Base-by-base conservation (phyloP, 2,113 vertebrate species). In the Anas platyrhynchos region DNA sequence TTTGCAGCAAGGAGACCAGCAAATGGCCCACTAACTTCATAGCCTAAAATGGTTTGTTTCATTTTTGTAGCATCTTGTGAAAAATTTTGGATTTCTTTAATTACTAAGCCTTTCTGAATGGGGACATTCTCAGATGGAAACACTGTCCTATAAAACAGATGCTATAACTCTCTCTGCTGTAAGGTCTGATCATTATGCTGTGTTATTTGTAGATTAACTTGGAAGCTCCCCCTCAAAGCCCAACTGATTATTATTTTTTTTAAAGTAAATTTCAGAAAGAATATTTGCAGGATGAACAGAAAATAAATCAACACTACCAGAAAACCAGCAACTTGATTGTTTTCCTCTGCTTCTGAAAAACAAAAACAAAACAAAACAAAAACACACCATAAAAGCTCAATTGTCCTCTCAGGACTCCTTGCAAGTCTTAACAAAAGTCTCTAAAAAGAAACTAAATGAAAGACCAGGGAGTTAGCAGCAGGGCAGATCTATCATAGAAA, bases 401-500 rank as follows among this genome's bases (percentile, higher is more conserved):
- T 94, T 94, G 94, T 96, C 65, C 97, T 97, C 94, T 89, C 80
- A 95, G 96, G 96, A 92, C 91, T 85, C 91, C 84, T 96, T 91
- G 76, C 55, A 95, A 95, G 75, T 95, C 93, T 96, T 96, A 96
- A 96, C 84, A 96, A 93, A 97, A 94, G 94, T 96, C 92, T 95
- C 93, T 96, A 96, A 96, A 95, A 96, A 86, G 93, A 91, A 96
- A 89, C 93, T 96, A 94, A 96, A 96, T 96, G 91, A 91, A 97
- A 95, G 95, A 96, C 86, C 54, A 83, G 94, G 91, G 93, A 96
- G 79, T 93, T 93, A 91, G 78, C 90, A 95, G 93, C 91, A 93
- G 66, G 91, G 56, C 76, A 88, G 75, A 95, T 95, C 81, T 83
- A 95, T 97, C 94, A 92, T 0, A 95, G 93, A 87, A 94, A 94